A percentile compares a stretch with the other conserved stretches of the same genome.
Conservation (phyloP, 2,888 invertebrate genomes). For the Diaphora mendica region DNA sequence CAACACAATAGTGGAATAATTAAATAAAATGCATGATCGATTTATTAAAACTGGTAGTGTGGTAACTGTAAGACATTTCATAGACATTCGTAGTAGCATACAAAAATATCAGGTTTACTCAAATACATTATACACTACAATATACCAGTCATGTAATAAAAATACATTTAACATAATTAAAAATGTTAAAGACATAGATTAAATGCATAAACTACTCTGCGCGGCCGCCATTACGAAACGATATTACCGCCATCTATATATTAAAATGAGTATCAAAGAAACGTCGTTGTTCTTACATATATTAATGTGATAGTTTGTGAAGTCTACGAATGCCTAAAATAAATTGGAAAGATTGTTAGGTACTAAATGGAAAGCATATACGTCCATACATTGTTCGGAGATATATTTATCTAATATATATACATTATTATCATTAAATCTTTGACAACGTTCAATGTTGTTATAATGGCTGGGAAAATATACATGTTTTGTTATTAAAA, state of each 20-base stretch:
- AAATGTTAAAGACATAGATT: conserved; percentile 12
- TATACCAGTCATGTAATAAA: conserved; percentile 12
- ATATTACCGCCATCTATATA: conserved; percentile 8
- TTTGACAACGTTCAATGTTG: conserved; percentile 53
- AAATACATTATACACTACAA: background rate
- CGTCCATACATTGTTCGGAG: conserved; percentile 42
- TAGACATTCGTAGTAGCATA: conserved; percentile 18
- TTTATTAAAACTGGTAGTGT: conserved; percentile 29
- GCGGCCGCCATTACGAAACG: conserved; percentile 17
- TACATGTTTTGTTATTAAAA: conserved; percentile 24
- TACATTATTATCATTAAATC: conserved; percentile 54
- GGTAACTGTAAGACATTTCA: conserved; percentile 44
- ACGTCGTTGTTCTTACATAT: conserved; percentile 11
- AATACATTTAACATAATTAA: conserved; percentile 13
- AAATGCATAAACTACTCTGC: conserved; percentile 18
- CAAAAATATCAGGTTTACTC: background rate
- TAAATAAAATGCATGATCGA: conserved; percentile 46
- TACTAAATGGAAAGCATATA: conserved; percentile 46
- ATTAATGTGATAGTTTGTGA: conserved; percentile 13
- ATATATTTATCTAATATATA: conserved; percentile 53
- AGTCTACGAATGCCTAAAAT: conserved; percentile 26
- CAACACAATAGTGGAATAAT: conserved; percentile 45
- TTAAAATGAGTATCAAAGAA: conserved; percentile 7
- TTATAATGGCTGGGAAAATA: conserved; percentile 44
- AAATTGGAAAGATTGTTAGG: conserved; percentile 28